Conservation (phyloP, 30 jellyfish, hydroid and myxozoan genomes). For the Pelagia noctiluca region DNA sequence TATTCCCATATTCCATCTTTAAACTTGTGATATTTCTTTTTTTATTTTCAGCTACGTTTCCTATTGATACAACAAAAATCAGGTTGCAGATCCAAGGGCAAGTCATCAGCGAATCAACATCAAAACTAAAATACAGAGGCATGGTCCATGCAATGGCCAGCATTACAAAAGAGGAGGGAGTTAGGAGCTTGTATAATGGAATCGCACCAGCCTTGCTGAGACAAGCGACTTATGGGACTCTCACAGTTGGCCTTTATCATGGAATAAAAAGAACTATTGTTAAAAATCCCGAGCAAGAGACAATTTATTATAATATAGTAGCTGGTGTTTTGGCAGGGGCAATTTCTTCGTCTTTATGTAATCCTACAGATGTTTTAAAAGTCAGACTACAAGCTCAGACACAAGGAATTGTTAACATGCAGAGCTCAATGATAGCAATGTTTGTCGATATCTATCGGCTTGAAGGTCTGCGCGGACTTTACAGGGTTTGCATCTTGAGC, state of each 20-base stretch:
- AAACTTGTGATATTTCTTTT: no score
- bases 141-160: slow-evolving; percentile 94
- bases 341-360: slow-evolving; percentile 83
- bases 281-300: slow-evolving; percentile 84
- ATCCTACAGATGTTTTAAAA: slow-evolving; percentile 96
- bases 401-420: slow-evolving; percentile 51
- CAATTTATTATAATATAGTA: slow-evolving; percentile 71
- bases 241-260: slow-evolving; percentile 95
- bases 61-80: slow-evolving; percentile 95
- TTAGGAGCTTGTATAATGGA: slow-evolving; percentile 82
- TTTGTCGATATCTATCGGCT: slow-evolving; percentile 77
- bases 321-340: slow-evolving; percentile 96
- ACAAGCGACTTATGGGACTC: slow-evolving; percentile 98
- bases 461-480: slow-evolving; percentile 91
- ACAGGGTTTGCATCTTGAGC: slow-evolving; percentile 67
- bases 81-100: slow-evolving; percentile 98
- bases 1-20: no score
- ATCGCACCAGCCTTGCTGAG: slow-evolving; percentile 91
- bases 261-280: slow-evolving; percentile 73
- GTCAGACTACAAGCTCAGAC: slow-evolving; percentile 95
- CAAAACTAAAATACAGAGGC: slow-evolving; percentile 87
- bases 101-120: slow-evolving; percentile 67
- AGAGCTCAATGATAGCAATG: slow-evolving; percentile 57
- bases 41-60: slow-evolving; percentile 98
- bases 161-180: slow-evolving; percentile 89